Conservation (phyloP, 2,113 vertebrate species). For the Carlito syrichta region DNA sequence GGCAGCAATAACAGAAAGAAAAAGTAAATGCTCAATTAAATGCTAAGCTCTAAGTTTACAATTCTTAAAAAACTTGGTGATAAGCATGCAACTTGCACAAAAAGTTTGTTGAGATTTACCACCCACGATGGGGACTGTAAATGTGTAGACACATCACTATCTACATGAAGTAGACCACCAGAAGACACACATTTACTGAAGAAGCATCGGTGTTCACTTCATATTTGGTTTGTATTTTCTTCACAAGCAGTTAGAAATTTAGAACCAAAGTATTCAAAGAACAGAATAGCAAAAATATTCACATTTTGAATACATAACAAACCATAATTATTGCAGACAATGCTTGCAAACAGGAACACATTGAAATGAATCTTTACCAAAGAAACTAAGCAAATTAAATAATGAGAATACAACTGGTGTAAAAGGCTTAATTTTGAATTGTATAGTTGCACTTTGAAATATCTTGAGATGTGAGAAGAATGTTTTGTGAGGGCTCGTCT, state of each 20-base stretch:
- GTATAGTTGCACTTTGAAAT: neutral
- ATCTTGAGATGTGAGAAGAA: neutral
- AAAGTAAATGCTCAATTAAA: neutral
- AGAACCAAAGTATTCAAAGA: neutral
- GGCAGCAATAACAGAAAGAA: neutral
- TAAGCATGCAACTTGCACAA: neutral
- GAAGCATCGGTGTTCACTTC: neutral
- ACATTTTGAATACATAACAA: neutral
- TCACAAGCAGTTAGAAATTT: slow-evolving; percentile 27
- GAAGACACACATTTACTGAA: neutral
- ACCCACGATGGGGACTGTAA: neutral
- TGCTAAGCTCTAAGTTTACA: neutral
- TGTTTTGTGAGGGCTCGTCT: neutral
- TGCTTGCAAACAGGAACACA: neutral
- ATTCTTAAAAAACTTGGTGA: neutral
- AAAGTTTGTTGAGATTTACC: neutral
- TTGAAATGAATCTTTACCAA: neutral
- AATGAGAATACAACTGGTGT: neutral
- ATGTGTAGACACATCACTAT: neutral
- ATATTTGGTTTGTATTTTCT: neutral
- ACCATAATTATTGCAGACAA: neutral
- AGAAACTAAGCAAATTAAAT: neutral
- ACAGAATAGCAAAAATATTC: neutral
- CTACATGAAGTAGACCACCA: neutral
- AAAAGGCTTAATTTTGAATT: neutral